Conservation (phyloP, 35 echinoderm and acorn worm species). For the Patiria miniata region DNA sequence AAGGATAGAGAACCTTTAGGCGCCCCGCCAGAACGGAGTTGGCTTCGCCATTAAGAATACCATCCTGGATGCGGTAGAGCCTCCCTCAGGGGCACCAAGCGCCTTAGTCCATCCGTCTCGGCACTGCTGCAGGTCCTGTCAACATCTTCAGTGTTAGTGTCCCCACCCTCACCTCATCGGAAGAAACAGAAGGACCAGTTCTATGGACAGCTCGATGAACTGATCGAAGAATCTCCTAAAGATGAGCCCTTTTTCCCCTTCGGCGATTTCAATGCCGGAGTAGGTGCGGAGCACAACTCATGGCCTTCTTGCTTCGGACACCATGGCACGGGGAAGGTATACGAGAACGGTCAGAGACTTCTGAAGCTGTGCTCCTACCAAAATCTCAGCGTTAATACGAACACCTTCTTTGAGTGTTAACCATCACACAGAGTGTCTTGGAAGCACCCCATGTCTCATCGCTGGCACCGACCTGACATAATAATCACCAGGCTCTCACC, state of each 20-base stretch:
- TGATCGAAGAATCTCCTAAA: not conserved
- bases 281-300: constrained; percentile 31
- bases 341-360: constrained; percentile 49
- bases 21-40: constrained; percentile 47
- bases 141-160: constrained; percentile 44
- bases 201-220: constrained; percentile 28
- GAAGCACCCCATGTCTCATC: constrained; percentile 55
- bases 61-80: constrained; percentile 2
- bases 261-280: constrained; percentile 40
- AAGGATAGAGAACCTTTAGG: constrained; percentile 25
- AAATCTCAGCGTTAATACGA: constrained; percentile 57
- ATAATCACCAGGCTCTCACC: constrained; percentile 30
- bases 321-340: not conserved
- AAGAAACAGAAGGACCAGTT: constrained; percentile 32
- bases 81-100: not conserved
- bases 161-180: constrained; percentile 6
- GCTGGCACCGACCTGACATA: constrained; percentile 57
- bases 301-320: constrained; percentile 29
- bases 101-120: constrained; percentile 4
- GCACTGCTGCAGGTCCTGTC: not conserved
- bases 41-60: constrained; percentile 64
- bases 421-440: constrained; percentile 61
- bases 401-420: constrained; percentile 53
- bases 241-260: constrained; percentile 18
- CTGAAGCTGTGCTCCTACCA: constrained; percentile 40